These are phyloP conservation scores for Orthosia gracilis DNA, from an alignment of 2,888 invertebrate genomes.

Conservation along the genomic window DNA sequence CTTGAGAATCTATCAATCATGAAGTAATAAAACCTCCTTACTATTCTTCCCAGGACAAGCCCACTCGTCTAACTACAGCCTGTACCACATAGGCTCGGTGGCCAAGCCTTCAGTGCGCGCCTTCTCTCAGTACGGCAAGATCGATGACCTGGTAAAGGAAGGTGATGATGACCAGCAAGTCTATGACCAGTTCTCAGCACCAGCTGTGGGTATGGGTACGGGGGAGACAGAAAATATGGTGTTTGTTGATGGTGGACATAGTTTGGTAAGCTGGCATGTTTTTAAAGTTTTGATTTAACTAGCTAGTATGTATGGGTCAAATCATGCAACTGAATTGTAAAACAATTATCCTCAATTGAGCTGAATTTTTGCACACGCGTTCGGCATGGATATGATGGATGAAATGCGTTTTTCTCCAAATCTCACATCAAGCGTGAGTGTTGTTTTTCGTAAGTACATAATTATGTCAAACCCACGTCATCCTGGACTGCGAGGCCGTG, in stretches of 20 bases:
- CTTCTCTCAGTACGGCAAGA: conserved; percentile 96
- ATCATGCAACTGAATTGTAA: too few species aligned
- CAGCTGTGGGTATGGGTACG: conserved; percentile 93
- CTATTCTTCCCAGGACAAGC: conserved; percentile 93
- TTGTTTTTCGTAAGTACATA: too few species aligned
- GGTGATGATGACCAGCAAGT: conserved; percentile 93
- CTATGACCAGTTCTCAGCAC: conserved; percentile 96
- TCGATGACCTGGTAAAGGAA: conserved; percentile 93
- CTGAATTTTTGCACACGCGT: too few species aligned
- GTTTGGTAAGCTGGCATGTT: conserved; percentile 88
- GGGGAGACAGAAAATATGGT: conserved; percentile 95
- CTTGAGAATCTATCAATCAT: neutral
- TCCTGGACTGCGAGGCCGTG: too few species aligned
- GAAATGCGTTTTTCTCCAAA: too few species aligned
- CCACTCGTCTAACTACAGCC: conserved; percentile 94
- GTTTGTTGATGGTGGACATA: conserved; percentile 97
- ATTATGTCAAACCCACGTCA: too few species aligned
- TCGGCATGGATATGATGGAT: too few species aligned
- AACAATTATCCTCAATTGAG: too few species aligned
- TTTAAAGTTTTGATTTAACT: too few species aligned
- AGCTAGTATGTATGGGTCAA: too few species aligned
- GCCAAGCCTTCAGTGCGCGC: conserved; percentile 94
- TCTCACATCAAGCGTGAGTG: too few species aligned
- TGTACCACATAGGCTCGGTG: conserved; percentile 95
- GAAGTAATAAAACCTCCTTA: neutral